Evolutionary conservation across 2,888 invertebrate species (phyloP), one percentile per base, ranked within the genome.

Genomic region (Drosophila dives): DNA sequence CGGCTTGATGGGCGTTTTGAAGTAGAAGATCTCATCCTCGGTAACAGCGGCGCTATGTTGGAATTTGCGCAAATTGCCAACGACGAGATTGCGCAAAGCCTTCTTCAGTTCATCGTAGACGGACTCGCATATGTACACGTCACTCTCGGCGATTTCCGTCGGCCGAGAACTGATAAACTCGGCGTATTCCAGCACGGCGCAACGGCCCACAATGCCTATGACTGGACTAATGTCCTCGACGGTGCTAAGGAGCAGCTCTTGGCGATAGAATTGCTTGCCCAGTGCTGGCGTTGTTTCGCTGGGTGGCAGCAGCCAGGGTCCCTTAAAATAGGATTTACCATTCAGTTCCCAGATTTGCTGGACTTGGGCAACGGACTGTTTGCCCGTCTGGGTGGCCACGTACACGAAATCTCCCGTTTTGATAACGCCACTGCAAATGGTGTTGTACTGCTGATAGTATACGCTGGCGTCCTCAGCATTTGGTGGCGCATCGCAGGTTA

Each of bases 331-430:
- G 62, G 97, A 96, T 92, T 97, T 97, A 58, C 97, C 98, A 90
- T 97, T 97, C 93, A 97, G 97, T 89, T 97, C 97, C 99, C 99
- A 99, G 91, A 99, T 97, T 69, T 96, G 96, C 92, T 99, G 98
- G 77, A 99, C 96, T 92, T 99, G 97, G 15, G 98, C 97, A 73
- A 99, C 96, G 87, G 98, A 95, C 92, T 98, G 98, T 92, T 97
- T 96, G 55, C 97, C 97, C 20, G 97, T 97, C 88, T 97, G 97
- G 0, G 97, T 97, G 69, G 97, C 97, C 17, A 99, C 98, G 91
- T 99, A 98, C 50, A 99, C 99, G 92, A 96, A 98, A 93, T 99
- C 99, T 1, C 99, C 98, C 0, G 96, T 96, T 94, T 97, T 97
- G 59, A 97, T 95, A 0, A 96, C 95, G 3, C 97, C 97, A 54